phyloP scores from a whole-genome alignment of 2,888 invertebrate species.

The Cantharis rufa region DNA sequence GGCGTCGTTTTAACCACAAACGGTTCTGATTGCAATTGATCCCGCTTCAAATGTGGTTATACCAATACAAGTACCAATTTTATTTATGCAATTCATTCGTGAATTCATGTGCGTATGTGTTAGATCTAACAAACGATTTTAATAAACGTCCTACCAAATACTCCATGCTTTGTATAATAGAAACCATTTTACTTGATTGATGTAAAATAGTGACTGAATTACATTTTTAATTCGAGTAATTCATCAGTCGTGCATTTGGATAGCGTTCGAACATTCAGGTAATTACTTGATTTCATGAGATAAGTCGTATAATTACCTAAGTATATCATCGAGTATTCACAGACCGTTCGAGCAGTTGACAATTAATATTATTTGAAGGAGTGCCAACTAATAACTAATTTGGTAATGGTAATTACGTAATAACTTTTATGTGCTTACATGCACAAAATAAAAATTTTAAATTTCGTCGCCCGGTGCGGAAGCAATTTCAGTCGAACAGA shows the following conservation, averaged over 20 bases:
- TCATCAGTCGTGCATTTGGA: slow-evolving; percentile 29
- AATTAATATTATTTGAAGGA: slow-evolving; percentile 38
- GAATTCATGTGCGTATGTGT: slow-evolving; percentile 13
- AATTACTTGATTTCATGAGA: slow-evolving; percentile 39
- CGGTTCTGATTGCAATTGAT: slow-evolving; percentile 45
- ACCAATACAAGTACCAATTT: slow-evolving; percentile 27
- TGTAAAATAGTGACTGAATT: slow-evolving; percentile 23
- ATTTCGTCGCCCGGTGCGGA: slow-evolving; percentile 10
- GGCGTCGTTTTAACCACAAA: slow-evolving; percentile 41
- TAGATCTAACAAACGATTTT: slow-evolving; percentile 25
- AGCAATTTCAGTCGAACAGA: slow-evolving; percentile 30
- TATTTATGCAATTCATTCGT: slow-evolving; percentile 27
- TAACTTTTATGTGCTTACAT: slow-evolving; percentile 15
- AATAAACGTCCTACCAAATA: slow-evolving; percentile 24
- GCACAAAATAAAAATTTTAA: slow-evolving; percentile 27
- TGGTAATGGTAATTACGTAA: slow-evolving; percentile 30
- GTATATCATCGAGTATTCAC: slow-evolving; percentile 36
- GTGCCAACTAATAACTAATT: slow-evolving; percentile 33
- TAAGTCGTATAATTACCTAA: slow-evolving; percentile 38
- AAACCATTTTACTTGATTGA: slow-evolving; percentile 30
- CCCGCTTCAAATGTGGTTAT: slow-evolving; percentile 35
- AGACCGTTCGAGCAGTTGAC: slow-evolving; percentile 31
- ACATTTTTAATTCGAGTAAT: slow-evolving; percentile 35
- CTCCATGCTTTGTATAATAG: slow-evolving; percentile 13
- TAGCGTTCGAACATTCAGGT: slow-evolving; percentile 24